phyloP scores from a whole-genome alignment of 2,797 vertebrate species.

The Myotis daubentonii region DNA sequence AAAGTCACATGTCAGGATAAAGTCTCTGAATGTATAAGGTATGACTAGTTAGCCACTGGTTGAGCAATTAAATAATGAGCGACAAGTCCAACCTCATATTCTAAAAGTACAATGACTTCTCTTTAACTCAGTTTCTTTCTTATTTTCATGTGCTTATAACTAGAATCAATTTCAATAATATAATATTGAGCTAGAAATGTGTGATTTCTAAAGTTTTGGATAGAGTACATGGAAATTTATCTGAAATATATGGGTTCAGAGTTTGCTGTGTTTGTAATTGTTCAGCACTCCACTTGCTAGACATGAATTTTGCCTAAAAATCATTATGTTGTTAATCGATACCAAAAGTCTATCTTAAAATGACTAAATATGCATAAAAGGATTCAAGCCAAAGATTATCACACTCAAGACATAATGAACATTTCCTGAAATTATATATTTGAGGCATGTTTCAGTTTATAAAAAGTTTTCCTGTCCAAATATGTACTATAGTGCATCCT shows the following conservation, averaged over 20 bases:
- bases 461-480: constrained; percentile 68
- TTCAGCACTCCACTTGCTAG: background rate
- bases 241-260: constrained; percentile 1
- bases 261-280: background rate
- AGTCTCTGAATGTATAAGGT: background rate
- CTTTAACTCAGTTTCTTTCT: constrained; percentile 28
- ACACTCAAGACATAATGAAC: constrained; percentile 49
- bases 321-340: constrained; percentile 19
- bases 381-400: constrained; percentile 48
- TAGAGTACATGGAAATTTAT: background rate
- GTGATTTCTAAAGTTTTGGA: background rate
- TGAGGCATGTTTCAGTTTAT: constrained; percentile 44
- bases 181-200: constrained; percentile 40
- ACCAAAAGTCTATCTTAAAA: constrained; percentile 35
- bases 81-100: background rate
- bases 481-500: background rate
- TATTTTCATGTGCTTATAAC: constrained; percentile 25
- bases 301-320: constrained; percentile 39
- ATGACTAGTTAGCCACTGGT: constrained; percentile 52
- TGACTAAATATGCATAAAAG: constrained; percentile 30
- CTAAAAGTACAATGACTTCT: constrained; percentile 22
- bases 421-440: constrained; percentile 63
- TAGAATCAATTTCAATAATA: constrained; percentile 23
- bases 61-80: background rate
- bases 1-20: constrained; percentile 17